These are phyloP conservation scores for Tetraodon nigroviridis DNA, from an alignment of 2,113 vertebrate species.

Conservation along the genomic window DNA sequence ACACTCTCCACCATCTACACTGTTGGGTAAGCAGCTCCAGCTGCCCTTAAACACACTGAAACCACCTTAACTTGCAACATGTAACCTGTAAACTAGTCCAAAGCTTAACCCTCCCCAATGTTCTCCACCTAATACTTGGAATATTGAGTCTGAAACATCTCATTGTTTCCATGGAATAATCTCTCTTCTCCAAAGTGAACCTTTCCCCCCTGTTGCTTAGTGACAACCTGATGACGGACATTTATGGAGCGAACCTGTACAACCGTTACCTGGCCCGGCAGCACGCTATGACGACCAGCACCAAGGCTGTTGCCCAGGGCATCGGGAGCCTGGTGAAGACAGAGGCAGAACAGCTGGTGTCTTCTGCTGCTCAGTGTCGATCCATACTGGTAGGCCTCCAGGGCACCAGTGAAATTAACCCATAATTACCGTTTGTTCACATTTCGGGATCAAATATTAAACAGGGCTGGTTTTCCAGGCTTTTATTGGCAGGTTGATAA, in stretches of 20 bases:
- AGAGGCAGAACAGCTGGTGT: slow-evolving; percentile 47
- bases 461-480: background rate
- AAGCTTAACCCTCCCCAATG: too few relatives aligned
- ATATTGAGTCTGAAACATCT: background rate
- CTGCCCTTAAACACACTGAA: background rate
- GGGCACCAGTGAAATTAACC: too few relatives aligned
- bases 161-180: background rate
- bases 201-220: slow-evolving; percentile 54
- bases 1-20: slow-evolving; percentile 81
- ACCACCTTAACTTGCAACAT: background rate
- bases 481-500: background rate
- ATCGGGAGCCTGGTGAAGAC: slow-evolving; percentile 23
- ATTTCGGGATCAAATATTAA: background rate
- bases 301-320: slow-evolving; percentile 42
- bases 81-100: background rate
- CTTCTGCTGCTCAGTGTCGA: slow-evolving; percentile 72
- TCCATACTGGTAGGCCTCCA: slow-evolving; percentile 76
- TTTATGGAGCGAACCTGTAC: slow-evolving; percentile 89
- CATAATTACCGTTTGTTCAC: background rate
- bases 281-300: slow-evolving; percentile 8
- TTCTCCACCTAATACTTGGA: too few relatives aligned
- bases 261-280: slow-evolving; percentile 80
- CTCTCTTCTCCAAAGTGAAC: background rate
- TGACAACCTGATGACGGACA: slow-evolving; percentile 86
- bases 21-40: slow-evolving; percentile 32